Evolutionary conservation across 2,888 invertebrate genomes (phyloP), one percentile per base, ranked within the genome.

Genomic region (Alsophila aescularia): DNA sequence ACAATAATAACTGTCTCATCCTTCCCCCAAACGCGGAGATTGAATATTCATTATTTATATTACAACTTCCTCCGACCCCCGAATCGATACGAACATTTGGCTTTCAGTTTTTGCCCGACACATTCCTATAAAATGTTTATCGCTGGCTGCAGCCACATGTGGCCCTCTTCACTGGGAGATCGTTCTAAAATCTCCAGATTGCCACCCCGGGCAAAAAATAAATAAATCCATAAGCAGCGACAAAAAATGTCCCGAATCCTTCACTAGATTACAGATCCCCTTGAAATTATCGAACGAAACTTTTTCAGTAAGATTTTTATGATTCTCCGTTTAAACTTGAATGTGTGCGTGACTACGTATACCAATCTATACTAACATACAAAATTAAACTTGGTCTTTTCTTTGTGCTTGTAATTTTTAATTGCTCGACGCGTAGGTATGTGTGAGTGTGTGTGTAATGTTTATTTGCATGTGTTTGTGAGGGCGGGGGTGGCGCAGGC

Each of bases 91-190:
- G 81, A 77, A 87, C 90, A 90, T 90, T 90, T 87, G 89, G 89
- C 79, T 80, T 64, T 74, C 70, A 83, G 83, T 90, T 91, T 91
- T 91, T 90, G 89, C 85, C 78, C 76, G 75, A 73, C 80, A 87
- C 85, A 90, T 90, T 90, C 90, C 87, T 86, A 91, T 91, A 90
- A 91, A 91, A 90, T 91, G 90, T 91, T 91, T 90, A 91, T 91
- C 90, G 77, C 85, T 78, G 69, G 75, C 75, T 69, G 73, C 64
- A 58, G 58, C 76, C 90, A 90, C 90, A 90, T 90, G 90, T 90
- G 90, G 70, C 82, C 84, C 86, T 84, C 87, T 85, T 81, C 81
- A 82, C 72, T 73, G 72, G 60, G 76, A 87, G 89, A 90, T 90
- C 86, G 88, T 87, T 86, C 87, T 80, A 83, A 89, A 90, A 88